Conservation (phyloP, 2,888 invertebrate genomes). For the Atethmia centrago region DNA sequence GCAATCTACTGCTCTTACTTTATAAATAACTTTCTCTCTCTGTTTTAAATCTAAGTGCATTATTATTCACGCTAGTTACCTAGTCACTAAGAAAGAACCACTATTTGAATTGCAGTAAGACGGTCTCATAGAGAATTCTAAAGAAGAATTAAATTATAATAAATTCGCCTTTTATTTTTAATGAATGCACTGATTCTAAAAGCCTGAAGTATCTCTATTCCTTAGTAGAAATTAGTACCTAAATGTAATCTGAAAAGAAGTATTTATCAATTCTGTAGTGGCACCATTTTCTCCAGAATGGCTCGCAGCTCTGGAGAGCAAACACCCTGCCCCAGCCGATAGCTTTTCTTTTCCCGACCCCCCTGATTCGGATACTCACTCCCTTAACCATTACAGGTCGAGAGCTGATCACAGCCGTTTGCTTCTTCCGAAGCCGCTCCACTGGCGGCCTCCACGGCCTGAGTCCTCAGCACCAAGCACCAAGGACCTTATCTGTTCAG, state of each 20-base stretch:
- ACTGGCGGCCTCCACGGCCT: not conserved
- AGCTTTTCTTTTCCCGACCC: not conserved
- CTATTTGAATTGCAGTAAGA: constrained; percentile 28
- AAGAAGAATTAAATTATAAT: constrained; percentile 16
- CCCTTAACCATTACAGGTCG: too few relatives aligned
- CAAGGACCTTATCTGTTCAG: not conserved
- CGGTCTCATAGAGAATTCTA: not conserved
- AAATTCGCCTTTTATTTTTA: not conserved
- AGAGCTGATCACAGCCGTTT: not conserved
- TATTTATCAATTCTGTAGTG: too few relatives aligned
- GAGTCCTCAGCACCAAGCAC: not conserved
- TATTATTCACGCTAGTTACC: constrained; percentile 20
- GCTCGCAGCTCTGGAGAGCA: too few relatives aligned
- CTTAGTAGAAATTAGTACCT: not conserved
- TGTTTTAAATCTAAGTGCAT: constrained; percentile 20
- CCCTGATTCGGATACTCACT: not conserved
- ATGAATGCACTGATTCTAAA: not conserved
- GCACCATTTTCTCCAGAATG: too few relatives aligned
- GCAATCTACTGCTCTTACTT: not conserved
- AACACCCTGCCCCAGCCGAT: too few relatives aligned
- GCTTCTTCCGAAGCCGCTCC: not conserved
- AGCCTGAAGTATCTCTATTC: not conserved
- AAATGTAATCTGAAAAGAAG: too few relatives aligned
- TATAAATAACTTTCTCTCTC: not conserved
- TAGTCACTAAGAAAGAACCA: not conserved